Percentiles rank a stretch among this genome's conserved stretches.
Conservation (phyloP, 2,888 invertebrate species). For the Pseudolycoriella hygida region DNA sequence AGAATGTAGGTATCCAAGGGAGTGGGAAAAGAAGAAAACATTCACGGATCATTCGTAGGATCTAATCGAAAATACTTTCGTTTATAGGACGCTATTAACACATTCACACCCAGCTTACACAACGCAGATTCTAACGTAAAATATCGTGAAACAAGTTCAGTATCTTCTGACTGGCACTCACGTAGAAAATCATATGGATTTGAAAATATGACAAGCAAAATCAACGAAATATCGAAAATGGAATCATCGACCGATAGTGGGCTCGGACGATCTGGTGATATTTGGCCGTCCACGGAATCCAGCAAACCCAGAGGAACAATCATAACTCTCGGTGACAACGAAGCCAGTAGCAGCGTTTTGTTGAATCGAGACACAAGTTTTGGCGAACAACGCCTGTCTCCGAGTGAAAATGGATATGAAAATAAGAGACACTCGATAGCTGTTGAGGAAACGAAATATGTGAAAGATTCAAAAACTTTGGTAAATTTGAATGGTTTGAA, state of each 20-base stretch:
- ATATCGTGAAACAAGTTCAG: conserved; percentile 17
- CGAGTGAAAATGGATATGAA: conserved; percentile 8
- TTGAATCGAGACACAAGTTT: too few species aligned
- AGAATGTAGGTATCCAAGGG: too few species aligned
- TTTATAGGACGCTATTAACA: background rate
- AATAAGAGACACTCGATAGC: conserved; percentile 38
- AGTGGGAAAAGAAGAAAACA: too few species aligned
- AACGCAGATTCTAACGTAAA: background rate
- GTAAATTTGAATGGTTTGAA: conserved; percentile 22
- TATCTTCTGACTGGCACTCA: conserved; percentile 50
- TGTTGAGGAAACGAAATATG: conserved; percentile 29
- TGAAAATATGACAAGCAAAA: conserved; percentile 32
- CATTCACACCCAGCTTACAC: background rate
- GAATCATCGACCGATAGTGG: conserved; percentile 67
- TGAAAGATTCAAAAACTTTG: conserved; percentile 18
- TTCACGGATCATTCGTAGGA: too few species aligned
- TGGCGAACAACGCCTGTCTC: too few species aligned
- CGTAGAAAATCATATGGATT: conserved; percentile 65
- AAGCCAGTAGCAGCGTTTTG: background rate
- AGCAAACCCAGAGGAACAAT: conserved; percentile 18
- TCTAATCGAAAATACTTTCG: too few species aligned
- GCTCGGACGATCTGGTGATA: conserved; percentile 50
- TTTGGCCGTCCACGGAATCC: conserved; percentile 22
- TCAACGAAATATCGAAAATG: conserved; percentile 27
- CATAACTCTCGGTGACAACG: conserved; percentile 21